These are phyloP conservation scores for Cirrhinus mrigala DNA, from an alignment of 2,797 vertebrate species.

Conservation along the genomic window DNA sequence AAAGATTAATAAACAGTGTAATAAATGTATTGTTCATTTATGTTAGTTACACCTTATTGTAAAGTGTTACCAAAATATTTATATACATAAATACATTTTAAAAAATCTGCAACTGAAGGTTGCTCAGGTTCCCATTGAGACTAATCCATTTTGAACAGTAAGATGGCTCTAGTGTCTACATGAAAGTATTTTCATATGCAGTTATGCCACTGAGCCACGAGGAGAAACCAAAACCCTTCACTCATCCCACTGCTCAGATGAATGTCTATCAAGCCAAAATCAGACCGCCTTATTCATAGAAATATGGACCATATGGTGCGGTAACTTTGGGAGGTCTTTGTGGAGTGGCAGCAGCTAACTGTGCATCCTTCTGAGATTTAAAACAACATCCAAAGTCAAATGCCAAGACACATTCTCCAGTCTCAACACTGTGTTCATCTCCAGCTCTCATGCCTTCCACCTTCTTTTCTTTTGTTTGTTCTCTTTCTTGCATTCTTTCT, in stretches of 20 bases:
- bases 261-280: constrained; percentile 18
- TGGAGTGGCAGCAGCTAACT: background rate
- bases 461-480: constrained; percentile 17
- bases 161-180: constrained; percentile 1
- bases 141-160: background rate
- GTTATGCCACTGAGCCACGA: background rate
- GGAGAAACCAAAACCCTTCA: constrained; percentile 23
- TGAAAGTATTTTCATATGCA: constrained; percentile 18
- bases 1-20: too few species aligned
- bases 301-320: constrained; percentile 1
- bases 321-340: constrained; percentile 25
- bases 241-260: constrained; percentile 37
- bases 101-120: background rate
- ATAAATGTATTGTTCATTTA: too few species aligned
- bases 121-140: background rate
- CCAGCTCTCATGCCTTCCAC: background rate
- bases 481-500: background rate
- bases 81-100: background rate
- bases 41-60: too few species aligned
- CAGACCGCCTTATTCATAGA: background rate
- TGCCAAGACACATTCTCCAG: background rate
- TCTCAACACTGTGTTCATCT: background rate
- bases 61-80: too few species aligned
- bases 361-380: background rate
- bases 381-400: constrained; percentile 21